Base-by-base conservation (phyloP, 2,797 vertebrate species). In the Scyliorhinus canicula region DNA sequence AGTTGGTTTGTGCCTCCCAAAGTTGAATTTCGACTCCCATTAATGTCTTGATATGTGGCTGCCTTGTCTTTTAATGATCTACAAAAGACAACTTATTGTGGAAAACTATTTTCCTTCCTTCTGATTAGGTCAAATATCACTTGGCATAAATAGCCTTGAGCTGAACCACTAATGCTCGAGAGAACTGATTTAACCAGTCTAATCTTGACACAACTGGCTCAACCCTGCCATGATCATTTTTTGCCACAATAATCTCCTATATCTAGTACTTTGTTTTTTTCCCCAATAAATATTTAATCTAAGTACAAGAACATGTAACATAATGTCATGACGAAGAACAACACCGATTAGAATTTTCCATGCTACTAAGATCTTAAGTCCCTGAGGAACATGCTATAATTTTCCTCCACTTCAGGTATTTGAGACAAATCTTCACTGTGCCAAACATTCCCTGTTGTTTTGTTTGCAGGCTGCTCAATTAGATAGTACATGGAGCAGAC, bases 281-380 rank as follows among this genome's bases (percentile, higher is more conserved):
- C n/a, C 57, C 24, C 88, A 63, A 91, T 91, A 65, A 91, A 91
- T 91, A 91, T 60, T 60, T 91, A 91, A 44, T 88, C 55, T 88
- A n/a, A 91, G 60, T 40, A 40, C 26, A 91, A 65, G 8, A 88
- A 88, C 52, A 9, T 65, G 57, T 91, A 65, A 26, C 88, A 91
- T 91, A 91, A 65, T 63, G 40, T 91, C 57, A 91, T 91, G 88
- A 65, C 8, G 24, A 91, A 91, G 88, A 91, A 65, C 57, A 91
- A 63, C 40, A 63, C 88, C 1, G 60, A 63, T 60, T 91, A 91
- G 60, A 26, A 63, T 26, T 63, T 91, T 91, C 44, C 88, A 91
- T 44, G 44, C 57, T 63, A 44, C 24, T 65, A 91, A 63, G 7
- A 63, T 44, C 60, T 91, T 11, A 90, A 44, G n/a, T 91, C 88